Evolutionary conservation across 1,140 invertebrate species (phyloP).

Genomic region (Coelopa frigida): DNA sequence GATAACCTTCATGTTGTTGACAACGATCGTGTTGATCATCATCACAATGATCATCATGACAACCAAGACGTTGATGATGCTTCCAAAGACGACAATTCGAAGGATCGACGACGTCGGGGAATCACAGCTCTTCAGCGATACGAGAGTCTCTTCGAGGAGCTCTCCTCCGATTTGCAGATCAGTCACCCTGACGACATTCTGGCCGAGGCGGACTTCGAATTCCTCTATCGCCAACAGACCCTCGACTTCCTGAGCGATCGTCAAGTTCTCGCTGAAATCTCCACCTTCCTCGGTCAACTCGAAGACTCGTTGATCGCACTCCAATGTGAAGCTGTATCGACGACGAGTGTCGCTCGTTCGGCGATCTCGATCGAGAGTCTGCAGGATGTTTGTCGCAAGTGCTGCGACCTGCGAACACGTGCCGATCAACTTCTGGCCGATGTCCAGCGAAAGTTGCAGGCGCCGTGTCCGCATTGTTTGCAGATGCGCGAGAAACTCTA

Average conservation of each 20-base stretch:
- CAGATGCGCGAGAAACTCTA: conserved; percentile 34
- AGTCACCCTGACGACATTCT: conserved; percentile 21
- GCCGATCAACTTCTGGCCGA: conserved; percentile 29
- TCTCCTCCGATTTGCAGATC: conserved; percentile 23
- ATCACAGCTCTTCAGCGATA: conserved; percentile 20
- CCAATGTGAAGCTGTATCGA: conserved; percentile 16
- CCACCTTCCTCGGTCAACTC: conserved; percentile 17
- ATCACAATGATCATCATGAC: neutral
- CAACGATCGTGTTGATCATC: no score
- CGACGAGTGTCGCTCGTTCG: conserved; percentile 14
- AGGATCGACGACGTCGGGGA: conserved; percentile 4
- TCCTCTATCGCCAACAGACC: conserved; percentile 21
- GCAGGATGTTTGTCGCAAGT: conserved; percentile 46
- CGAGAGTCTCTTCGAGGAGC: conserved; percentile 21
- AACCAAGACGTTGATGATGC: no score
- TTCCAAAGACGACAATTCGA: neutral
- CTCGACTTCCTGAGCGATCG: conserved; percentile 19
- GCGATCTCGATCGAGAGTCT: conserved; percentile 37
- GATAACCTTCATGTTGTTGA: neutral
- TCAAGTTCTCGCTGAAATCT: conserved; percentile 19
- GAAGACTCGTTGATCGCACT: conserved; percentile 21
- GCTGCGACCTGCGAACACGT: conserved; percentile 38
- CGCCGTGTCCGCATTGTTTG: conserved; percentile 19
- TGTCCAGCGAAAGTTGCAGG: conserved; percentile 20
- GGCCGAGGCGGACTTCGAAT: conserved; percentile 24